Evolutionary conservation across 2,888 invertebrate species (phyloP).

Genomic region (Atrina japonica): DNA sequence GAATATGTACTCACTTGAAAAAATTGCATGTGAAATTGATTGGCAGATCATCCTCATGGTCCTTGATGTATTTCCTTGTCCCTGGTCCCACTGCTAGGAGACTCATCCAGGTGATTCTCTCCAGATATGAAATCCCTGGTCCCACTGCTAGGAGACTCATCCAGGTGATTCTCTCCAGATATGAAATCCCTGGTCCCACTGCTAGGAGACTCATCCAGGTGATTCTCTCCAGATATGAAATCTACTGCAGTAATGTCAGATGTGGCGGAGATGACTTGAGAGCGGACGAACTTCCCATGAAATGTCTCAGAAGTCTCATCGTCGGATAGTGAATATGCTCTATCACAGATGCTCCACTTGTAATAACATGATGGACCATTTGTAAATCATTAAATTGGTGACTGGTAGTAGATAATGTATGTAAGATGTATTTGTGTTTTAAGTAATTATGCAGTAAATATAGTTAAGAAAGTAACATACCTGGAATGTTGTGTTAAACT

Average conservation of each 20-base stretch:
- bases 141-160: conserved; percentile 38
- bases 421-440: neutral
- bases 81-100: conserved; percentile 33
- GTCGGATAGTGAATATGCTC: conserved; percentile 35
- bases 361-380: too few species aligned
- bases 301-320: conserved; percentile 21
- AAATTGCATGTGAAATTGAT: neutral
- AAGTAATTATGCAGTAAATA: too few species aligned
- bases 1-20: conserved; percentile 7
- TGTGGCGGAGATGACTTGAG: conserved; percentile 16
- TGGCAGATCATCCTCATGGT: conserved; percentile 27
- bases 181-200: conserved; percentile 23
- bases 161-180: conserved; percentile 40
- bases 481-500: conserved; percentile 51
- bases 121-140: too few species aligned
- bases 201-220: conserved; percentile 37
- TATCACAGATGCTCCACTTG: conserved; percentile 9
- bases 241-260: conserved; percentile 22
- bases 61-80: conserved; percentile 19
- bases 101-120: conserved; percentile 37
- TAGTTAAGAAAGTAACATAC: conserved; percentile 1
- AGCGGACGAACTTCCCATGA: conserved; percentile 40
- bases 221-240: conserved; percentile 29
- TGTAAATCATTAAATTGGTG: neutral
- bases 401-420: neutral